These are phyloP conservation scores for Auanema freiburgensis DNA, from an alignment of 2,888 invertebrate genomes.

Conservation along the genomic window DNA sequence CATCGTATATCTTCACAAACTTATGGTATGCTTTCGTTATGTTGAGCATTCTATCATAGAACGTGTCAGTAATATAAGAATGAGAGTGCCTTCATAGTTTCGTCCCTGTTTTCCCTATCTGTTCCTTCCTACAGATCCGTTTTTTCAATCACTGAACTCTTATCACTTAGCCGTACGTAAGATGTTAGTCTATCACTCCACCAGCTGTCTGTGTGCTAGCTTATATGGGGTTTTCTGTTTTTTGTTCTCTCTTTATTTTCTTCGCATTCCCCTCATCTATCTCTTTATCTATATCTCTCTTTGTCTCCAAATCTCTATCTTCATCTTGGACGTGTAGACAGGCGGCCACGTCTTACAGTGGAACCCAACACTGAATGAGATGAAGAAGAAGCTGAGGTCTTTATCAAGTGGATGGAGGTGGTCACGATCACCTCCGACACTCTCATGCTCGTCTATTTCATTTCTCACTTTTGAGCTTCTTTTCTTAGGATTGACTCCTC, in stretches of 20 bases:
- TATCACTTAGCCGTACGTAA: neutral
- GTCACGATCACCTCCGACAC: neutral
- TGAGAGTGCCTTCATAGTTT: neutral
- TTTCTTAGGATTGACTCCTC: neutral
- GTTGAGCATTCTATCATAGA: too few relatives aligned
- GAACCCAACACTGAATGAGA: constrained; percentile 1
- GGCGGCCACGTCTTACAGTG: neutral
- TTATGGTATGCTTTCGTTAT: too few relatives aligned
- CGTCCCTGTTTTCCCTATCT: neutral
- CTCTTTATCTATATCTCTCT: neutral
- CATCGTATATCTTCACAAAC: neutral
- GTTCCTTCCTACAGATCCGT: neutral
- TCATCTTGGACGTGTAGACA: constrained; percentile 1
- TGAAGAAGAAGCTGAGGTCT: neutral
- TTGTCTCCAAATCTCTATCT: constrained; percentile 1
- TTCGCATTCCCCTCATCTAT: constrained; percentile 2
- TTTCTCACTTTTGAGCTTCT: neutral
- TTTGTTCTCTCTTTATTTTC: constrained; percentile 3
- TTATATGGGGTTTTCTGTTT: constrained; percentile 2
- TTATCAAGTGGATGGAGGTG: neutral
- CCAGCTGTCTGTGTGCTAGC: neutral
- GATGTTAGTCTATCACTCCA: neutral
- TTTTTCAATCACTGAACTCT: neutral
- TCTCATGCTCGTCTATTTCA: constrained; percentile 1
- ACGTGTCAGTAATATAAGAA: too few relatives aligned